Base-by-base conservation (phyloP, 2,113 vertebrate species). In the Formicarius rufipectus region DNA sequence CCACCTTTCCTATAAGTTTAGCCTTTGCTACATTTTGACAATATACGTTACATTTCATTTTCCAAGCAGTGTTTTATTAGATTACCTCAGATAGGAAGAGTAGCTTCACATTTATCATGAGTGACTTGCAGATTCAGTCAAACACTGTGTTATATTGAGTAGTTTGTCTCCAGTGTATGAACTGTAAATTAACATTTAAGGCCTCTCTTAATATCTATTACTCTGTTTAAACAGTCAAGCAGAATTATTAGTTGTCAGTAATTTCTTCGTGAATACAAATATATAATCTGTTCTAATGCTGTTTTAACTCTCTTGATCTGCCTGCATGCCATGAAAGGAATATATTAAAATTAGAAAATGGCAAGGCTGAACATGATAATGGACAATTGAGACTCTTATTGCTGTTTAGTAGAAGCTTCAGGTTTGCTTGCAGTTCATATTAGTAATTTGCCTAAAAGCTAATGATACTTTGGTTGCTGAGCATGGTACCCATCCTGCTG, bases 1-100 rank as follows among this genome's bases (percentile, higher is more conserved):
- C n/a, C 4, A 30, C 75, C 60, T 84, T 72, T 58, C 27, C 14
- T 90, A 58, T 35, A 6, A 23, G 35, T 84, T 93, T 89, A 25
- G n/a, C 40, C 40, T 90, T 84, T 33, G 18, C 37, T 92, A 28
- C 6, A 2, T 37, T 83, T 52, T 71, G 53, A 75, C 67, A 79
- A 77, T 40, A 37, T 39, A 12, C 64, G 86, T 93, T 87, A 22
- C 10, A 35, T 68, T 92, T 75, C 31, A 49, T 72, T 94, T 97
- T 90, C 39, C 42, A 91, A 80, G 68, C 68, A 87, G 66, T 82
- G 64, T 93, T 98, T 97, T 97, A 97, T 97, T 94, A 94, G 74
- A 94, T 93, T 94, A 96, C 71, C 40, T 96, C 75, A 71, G 50
- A 88, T 91, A 67, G 93, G 85, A 97, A 95, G 79, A 91, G 31